A percentile compares a stretch with the other conserved stretches of the same genome.
Conservation (phyloP, 2,113 vertebrate species). For the Tenebrosternarchus preto region DNA sequence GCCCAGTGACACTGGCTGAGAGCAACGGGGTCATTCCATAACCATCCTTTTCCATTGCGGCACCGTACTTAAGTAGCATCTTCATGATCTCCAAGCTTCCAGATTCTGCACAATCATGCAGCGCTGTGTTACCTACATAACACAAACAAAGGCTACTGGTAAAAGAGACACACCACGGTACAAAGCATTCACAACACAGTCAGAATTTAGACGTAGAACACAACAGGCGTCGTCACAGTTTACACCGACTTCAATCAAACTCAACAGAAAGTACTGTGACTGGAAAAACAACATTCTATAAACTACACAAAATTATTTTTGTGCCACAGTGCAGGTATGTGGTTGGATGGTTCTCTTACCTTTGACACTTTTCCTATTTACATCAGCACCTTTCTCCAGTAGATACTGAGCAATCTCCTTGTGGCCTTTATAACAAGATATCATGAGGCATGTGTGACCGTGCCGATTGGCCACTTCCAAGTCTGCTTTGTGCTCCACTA, state of each 20-base stretch:
- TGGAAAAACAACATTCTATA: neutral
- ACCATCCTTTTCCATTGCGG: constrained; percentile 96
- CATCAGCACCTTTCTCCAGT: constrained; percentile 94
- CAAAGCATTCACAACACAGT: neutral
- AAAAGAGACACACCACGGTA: neutral
- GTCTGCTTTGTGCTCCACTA: constrained; percentile 96
- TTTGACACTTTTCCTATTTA: constrained; percentile 98
- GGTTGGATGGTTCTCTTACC: constrained; percentile 71
- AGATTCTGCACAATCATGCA: constrained; percentile 98
- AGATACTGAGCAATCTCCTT: constrained; percentile 96
- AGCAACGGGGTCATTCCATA: constrained; percentile 97
- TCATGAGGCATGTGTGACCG: constrained; percentile 97
- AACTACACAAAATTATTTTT: neutral
- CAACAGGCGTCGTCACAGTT: neutral
- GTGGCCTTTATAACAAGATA: constrained; percentile 98
- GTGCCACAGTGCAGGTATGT: neutral
- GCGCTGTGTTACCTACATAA: constrained; percentile 88
- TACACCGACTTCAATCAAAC: neutral
- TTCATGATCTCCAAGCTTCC: constrained; percentile 98
- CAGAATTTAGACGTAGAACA: neutral
- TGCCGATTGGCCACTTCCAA: constrained; percentile 97
- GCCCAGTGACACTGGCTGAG: constrained; percentile 95
- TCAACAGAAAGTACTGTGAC: neutral
- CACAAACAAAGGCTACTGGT: neutral
- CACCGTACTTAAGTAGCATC: constrained; percentile 94